Evolutionary conservation across 2,797 vertebrate species (phyloP).

Genomic region (Chelonia mydas): DNA sequence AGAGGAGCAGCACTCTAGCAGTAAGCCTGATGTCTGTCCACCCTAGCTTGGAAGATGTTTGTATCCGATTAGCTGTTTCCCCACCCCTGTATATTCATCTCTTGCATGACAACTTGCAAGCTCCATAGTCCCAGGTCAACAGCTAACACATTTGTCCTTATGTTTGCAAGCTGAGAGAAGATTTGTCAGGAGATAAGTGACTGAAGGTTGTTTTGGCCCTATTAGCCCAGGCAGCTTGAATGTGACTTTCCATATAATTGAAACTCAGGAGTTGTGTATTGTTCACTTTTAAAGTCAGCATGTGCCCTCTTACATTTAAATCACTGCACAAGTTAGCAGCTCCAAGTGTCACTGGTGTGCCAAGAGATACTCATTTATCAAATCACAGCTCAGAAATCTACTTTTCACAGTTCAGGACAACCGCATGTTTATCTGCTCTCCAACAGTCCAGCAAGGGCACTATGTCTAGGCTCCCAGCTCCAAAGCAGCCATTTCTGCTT

Average conservation of each 20-base stretch:
- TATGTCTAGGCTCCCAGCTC: not conserved
- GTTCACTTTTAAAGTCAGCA: not conserved
- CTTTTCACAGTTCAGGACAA: too few species aligned
- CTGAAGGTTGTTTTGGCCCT: not conserved
- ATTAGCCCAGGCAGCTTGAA: not conserved
- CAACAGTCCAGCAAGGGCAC: not conserved
- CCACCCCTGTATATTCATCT: not conserved
- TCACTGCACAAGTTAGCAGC: not conserved
- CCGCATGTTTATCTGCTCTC: not conserved
- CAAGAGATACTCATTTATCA: not conserved
- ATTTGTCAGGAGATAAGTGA: too few species aligned
- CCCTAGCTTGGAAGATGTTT: not conserved
- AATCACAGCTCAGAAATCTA: too few species aligned
- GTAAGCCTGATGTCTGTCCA: not conserved
- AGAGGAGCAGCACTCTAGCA: not conserved
- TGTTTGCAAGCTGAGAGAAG: not conserved
- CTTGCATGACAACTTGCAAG: not conserved
- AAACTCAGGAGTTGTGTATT: not conserved
- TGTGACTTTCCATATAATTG: not conserved
- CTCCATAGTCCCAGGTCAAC: not conserved
- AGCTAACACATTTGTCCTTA: not conserved
- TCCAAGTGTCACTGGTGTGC: not conserved
- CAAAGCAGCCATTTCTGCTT: not conserved
- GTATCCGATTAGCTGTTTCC: not conserved
- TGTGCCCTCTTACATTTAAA: not conserved